A percentile compares a stretch with the other conserved stretches of the same genome.
Conservation (phyloP, 1,140 invertebrate species). For the Magallana angulata region DNA sequence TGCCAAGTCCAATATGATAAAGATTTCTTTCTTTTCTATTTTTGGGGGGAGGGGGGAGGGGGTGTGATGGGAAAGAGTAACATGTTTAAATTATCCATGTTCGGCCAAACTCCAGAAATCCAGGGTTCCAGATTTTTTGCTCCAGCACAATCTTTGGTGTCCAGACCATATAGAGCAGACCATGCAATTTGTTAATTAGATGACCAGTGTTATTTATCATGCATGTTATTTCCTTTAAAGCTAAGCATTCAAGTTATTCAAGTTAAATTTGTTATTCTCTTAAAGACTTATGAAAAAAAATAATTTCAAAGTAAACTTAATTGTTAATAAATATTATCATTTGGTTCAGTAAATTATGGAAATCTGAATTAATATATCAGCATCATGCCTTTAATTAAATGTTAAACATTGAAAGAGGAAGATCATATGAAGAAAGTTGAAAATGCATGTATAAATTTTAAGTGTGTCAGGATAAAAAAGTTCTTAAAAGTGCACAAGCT, state of each 20-base stretch:
- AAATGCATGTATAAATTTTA: background rate
- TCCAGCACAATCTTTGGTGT: slow-evolving; percentile 32
- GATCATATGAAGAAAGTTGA: background rate
- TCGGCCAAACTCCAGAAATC: too few species aligned
- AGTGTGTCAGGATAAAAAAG: background rate
- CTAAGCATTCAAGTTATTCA: slow-evolving; percentile 26
- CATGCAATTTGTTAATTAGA: slow-evolving; percentile 26
- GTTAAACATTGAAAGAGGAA: background rate
- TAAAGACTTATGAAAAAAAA: background rate
- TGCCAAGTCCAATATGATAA: too few species aligned
- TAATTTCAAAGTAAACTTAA: background rate
- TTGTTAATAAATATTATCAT: background rate
- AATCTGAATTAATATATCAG: background rate
- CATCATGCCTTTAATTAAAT: background rate
- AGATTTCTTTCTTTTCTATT: background rate
- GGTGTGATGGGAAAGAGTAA: too few species aligned
- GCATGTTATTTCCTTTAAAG: slow-evolving; percentile 5
- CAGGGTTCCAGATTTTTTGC: background rate
- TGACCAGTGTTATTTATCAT: slow-evolving; percentile 28
- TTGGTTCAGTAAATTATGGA: background rate
- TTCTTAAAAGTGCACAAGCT: slow-evolving; percentile 7
- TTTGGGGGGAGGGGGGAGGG: too few species aligned
- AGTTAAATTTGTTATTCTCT: background rate
- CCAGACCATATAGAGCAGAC: background rate
- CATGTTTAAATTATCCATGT: background rate